phyloP scores from a whole-genome alignment of 2,113 vertebrate genomes.

The Nannospalax galili region DNA sequence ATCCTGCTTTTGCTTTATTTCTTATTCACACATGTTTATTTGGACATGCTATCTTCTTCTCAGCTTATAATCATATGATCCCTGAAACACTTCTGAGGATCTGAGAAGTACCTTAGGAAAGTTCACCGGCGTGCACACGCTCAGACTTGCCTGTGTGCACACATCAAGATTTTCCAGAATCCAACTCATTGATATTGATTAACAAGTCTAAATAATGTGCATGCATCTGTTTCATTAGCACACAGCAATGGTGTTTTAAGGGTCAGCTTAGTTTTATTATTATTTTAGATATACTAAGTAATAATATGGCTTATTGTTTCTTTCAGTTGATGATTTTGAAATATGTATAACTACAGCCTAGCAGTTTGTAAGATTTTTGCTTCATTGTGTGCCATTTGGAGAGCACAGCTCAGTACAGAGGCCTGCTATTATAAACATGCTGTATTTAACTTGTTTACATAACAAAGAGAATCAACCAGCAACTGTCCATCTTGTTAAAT shows the following conservation, averaged over 20 bases:
- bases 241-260: background rate
- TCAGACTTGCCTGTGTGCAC: background rate
- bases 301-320: background rate
- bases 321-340: constrained; percentile 20
- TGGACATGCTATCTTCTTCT: constrained; percentile 43
- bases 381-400: background rate
- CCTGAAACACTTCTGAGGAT: background rate
- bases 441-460: background rate
- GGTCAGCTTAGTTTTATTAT: background rate
- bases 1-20: background rate
- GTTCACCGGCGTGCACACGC: background rate
- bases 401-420: constrained; percentile 27
- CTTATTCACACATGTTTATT: background rate
- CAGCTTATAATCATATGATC: background rate
- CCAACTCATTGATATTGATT: background rate
- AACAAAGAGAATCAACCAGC: background rate
- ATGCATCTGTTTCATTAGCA: background rate
- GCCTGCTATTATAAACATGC: background rate
- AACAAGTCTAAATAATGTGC: background rate
- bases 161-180: constrained; percentile 35
- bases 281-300: background rate
- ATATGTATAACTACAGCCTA: background rate
- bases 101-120: background rate
- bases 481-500: background rate
- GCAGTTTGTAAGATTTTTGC: background rate